Conservation (phyloP, 2,113 vertebrate genomes). For the Morone chrysops region DNA sequence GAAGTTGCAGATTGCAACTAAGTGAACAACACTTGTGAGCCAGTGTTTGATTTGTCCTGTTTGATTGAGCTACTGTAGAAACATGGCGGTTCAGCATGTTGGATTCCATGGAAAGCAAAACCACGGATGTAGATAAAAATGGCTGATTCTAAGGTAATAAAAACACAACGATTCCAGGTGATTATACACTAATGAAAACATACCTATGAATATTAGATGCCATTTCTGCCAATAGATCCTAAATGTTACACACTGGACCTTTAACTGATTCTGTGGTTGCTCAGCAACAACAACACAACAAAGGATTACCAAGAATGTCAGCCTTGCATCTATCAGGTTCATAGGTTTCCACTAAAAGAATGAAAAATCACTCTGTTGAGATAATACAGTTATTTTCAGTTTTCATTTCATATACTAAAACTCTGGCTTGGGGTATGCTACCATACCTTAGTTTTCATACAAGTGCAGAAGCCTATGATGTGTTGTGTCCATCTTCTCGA, state of each 20-base stretch:
- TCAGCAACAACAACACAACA: not conserved
- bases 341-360: not conserved
- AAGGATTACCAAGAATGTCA: not conserved
- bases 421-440: not conserved
- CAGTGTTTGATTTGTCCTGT: no score
- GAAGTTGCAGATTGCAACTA: no score
- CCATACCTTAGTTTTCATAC: not conserved
- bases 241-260: not conserved
- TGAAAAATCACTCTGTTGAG: not conserved
- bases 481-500: not conserved
- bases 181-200: no score
- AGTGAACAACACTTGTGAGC: no score
- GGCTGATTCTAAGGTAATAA: no score
- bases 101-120: no score
- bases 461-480: not conserved
- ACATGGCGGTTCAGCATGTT: no score
- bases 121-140: no score
- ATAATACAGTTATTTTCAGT: not conserved
- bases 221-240: no score
- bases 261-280: not conserved
- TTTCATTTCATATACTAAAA: not conserved
- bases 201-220: no score
- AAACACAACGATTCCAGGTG: no score
- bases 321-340: not conserved
- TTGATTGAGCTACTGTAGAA: no score